Conservation (phyloP, 2,113 vertebrate species). For the Brienomyrus brachyistius region DNA sequence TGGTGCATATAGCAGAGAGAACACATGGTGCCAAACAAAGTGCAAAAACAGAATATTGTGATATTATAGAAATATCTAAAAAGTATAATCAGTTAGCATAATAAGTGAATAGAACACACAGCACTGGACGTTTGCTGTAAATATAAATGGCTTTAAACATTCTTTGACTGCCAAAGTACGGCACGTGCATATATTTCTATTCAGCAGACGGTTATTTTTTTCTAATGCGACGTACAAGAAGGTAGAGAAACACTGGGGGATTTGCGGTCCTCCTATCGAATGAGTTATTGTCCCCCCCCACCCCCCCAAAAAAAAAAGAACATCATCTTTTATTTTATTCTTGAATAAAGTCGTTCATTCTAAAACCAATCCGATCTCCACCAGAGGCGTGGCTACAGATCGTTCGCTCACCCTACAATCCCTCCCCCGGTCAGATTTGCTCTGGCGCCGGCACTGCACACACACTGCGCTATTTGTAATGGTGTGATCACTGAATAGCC, state of each 20-base stretch:
- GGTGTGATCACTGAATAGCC: not conserved
- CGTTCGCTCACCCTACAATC: not conserved
- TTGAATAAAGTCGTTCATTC: not conserved
- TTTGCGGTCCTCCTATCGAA: not conserved
- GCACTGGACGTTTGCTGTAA: not conserved
- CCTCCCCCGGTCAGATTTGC: not conserved
- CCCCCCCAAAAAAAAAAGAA: not conserved
- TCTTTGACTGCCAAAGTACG: not conserved
- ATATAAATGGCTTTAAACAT: not conserved
- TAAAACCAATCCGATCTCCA: not conserved
- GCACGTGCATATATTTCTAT: not conserved
- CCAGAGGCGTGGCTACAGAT: not conserved
- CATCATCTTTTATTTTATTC: not conserved
- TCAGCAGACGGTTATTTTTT: not conserved
- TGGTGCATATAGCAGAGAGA: not conserved
- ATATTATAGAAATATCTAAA: not conserved
- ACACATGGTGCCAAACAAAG: not conserved
- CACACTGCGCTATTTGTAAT: not conserved
- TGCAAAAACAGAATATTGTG: not conserved
- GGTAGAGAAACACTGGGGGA: not conserved
- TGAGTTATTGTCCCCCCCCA: not conserved
- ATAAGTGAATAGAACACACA: not conserved
- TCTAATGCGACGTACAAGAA: not conserved
- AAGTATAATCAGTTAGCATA: not conserved
- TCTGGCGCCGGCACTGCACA: not conserved